Evolutionary conservation across 2,113 vertebrate genomes (phyloP).

Genomic region (Oryctolagus cuniculus): mOryCun1.1 NC_091432.1:208189501-208190000

Average conservation of each 20-base stretch:
- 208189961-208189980: slow-evolving; percentile 51
- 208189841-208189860: slow-evolving; percentile 43
- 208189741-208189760: slow-evolving; percentile 46
- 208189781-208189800: background rate
- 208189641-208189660: slow-evolving; percentile 19
- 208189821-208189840: slow-evolving; percentile 34
- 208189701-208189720: background rate
- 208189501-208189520: no score
- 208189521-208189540: no score
- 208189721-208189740: background rate
- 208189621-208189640: no score
- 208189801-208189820: background rate
- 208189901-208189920: background rate
- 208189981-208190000: slow-evolving; percentile 18
- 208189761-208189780: slow-evolving; percentile 14
- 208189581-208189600: no score
- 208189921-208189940: background rate
- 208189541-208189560: no score
- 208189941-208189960: slow-evolving; percentile 52
- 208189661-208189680: slow-evolving; percentile 38
- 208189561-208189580: no score
- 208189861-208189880: background rate
- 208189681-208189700: background rate
- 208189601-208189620: no score
- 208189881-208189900: slow-evolving; percentile 34